Conservation (phyloP, 2,113 vertebrate genomes). For the Gnathonemus longibarbis region DNA sequence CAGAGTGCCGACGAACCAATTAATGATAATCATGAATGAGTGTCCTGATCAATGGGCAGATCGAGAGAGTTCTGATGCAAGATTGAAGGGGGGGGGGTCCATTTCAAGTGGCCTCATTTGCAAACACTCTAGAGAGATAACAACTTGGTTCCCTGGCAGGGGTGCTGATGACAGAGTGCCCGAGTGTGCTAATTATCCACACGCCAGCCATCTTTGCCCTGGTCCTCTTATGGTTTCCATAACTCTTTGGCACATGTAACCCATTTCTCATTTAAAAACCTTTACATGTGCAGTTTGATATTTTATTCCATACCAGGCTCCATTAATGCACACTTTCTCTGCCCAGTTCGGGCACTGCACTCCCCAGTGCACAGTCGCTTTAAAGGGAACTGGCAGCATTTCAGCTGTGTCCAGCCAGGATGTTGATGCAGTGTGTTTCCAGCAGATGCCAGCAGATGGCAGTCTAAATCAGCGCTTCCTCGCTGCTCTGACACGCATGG, state of each 20-base stretch:
- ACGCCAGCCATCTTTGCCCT: not conserved
- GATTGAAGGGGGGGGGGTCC: not conserved
- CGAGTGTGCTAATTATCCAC: not conserved
- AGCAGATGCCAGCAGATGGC: slow-evolving; percentile 18
- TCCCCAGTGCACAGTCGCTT: not conserved
- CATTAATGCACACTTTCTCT: not conserved
- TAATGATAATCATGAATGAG: not conserved
- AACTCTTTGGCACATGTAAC: not conserved
- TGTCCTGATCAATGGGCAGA: not conserved
- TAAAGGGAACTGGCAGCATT: not conserved
- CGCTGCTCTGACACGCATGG: not conserved
- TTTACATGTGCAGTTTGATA: not conserved
- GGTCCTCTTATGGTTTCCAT: not conserved
- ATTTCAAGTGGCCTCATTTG: not conserved
- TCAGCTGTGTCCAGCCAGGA: not conserved
- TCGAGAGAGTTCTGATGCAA: not conserved
- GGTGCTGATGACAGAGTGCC: not conserved
- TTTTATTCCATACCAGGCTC: not conserved
- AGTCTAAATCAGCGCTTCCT: not conserved
- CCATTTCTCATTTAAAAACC: not conserved
- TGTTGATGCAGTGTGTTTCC: not conserved
- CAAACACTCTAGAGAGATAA: not conserved
- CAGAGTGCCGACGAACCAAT: not conserved
- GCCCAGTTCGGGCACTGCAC: too few species aligned
- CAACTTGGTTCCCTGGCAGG: not conserved